These are phyloP conservation scores for Myrmecophaga tridactyla DNA, from an alignment of 2,113 vertebrate genomes.

Conservation along the genomic window DNA sequence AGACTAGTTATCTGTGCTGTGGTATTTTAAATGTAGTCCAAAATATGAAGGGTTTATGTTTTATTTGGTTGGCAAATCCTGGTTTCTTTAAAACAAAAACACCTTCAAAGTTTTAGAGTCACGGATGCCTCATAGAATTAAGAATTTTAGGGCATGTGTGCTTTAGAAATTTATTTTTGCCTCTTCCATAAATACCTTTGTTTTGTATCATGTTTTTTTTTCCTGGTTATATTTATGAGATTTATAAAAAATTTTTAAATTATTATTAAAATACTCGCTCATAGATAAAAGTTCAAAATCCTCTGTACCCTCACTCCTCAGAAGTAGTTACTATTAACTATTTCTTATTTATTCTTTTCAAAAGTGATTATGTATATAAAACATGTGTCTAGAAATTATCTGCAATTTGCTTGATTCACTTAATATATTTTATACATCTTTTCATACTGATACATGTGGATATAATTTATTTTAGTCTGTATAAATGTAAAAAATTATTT, in stretches of 20 bases:
- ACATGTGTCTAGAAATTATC: not conserved
- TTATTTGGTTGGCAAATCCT: not conserved
- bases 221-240: not conserved
- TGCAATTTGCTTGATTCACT: not conserved
- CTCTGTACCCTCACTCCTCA: not conserved
- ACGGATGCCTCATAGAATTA: not conserved
- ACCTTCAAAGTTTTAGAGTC: not conserved
- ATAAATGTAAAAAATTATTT: not conserved
- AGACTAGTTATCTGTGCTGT: not conserved
- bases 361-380: not conserved
- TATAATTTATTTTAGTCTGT: not conserved
- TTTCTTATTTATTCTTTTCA: not conserved
- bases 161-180: not conserved
- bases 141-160: not conserved
- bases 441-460: not conserved
- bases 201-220: not conserved
- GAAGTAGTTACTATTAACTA: not conserved
- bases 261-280: not conserved
- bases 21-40: not conserved
- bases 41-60: not conserved
- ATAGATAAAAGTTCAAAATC: not conserved
- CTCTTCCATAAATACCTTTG: not conserved
- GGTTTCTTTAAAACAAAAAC: constrained; percentile 9
- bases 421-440: not conserved
- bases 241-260: not conserved